Evolutionary conservation across 2,888 invertebrate species (phyloP), one percentile per base, ranked within the genome.

Genomic region (Megaustenia siamemsis): DNA sequence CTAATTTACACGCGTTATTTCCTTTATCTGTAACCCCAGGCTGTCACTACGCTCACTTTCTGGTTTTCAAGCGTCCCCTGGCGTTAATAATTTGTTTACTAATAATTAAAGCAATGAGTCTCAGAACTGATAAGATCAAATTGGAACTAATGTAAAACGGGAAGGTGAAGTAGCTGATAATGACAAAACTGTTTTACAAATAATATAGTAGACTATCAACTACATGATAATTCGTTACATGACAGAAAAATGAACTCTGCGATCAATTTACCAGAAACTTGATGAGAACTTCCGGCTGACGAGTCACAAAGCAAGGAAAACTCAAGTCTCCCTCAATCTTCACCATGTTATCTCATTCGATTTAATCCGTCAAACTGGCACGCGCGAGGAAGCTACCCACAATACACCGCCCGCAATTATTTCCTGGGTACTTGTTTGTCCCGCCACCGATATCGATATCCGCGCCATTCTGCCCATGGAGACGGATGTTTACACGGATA

Each of bases 401-500:
- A 78, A 78, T 78, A 73, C 82, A 82, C 68, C 28, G 73, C 32
- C 53, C 40, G 73, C 82, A 82, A 82, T 82, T 82, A 71, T 56
- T 71, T 60, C 82, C 82, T 56, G 82, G 73, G 71, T 32, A 35
- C 82, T 82, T 71, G 82, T 73, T 82, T 82, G 82, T 56, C 82
- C 73, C 53, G 56, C 8, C 82, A 71, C 82, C 82, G 73, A 56
- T 60, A 82, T 82, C 73, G 73, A 82, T 82, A 82, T 73, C 82
- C n/a, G 8, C 32, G 2, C 80, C 38, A 12, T 49, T 69, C 69
- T 53, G 18, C 32, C 40, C 71, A 21, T 21, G 53, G 32, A 60
- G 56, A 49, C 82, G 82, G 82, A 82, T 82, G 56, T 82, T 82
- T 73, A 82, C 82, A 71, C 82, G 82, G 82, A 73, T 73, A 82